Percentiles rank a stretch among this genome's conserved stretches.
phyloP scores from a whole-genome alignment of 2,888 invertebrate genomes.

The Rotaria socialis region DNA sequence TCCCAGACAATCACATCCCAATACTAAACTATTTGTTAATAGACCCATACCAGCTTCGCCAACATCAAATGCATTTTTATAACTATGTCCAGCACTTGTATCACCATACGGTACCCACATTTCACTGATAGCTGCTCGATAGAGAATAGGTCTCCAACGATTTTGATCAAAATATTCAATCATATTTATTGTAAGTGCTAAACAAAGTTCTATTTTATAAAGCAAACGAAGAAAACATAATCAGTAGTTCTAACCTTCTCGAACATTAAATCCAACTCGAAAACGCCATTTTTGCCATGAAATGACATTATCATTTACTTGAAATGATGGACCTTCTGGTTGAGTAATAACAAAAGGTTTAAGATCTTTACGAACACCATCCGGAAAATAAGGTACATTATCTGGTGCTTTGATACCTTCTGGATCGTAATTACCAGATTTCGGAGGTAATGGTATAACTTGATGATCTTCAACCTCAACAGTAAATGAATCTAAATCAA shows the following conservation, averaged over 20 bases:
- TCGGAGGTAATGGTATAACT: background rate
- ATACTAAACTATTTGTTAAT: constrained; percentile 23
- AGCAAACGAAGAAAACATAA: background rate
- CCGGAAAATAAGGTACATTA: constrained; percentile 20
- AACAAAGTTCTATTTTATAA: background rate
- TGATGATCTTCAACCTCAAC: background rate
- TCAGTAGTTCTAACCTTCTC: background rate
- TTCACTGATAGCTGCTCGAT: constrained; percentile 2
- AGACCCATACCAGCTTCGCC: constrained; percentile 13
- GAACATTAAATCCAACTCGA: background rate
- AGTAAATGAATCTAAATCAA: background rate
- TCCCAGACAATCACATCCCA: constrained; percentile 27
- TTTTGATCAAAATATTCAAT: constrained; percentile 29
- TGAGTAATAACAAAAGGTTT: background rate
- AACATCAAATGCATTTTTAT: constrained; percentile 16
- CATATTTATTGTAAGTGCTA: background rate
- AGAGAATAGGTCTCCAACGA: background rate
- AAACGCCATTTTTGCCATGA: constrained; percentile 28
- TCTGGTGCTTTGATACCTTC: constrained; percentile 8
- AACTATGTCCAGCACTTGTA: background rate
- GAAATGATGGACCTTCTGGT: constrained; percentile 3
- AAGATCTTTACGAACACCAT: constrained; percentile 16
- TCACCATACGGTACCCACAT: constrained; percentile 17
- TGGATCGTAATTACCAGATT: background rate
- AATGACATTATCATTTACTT: background rate